A percentile compares a stretch with the other conserved stretches of the same genome.
Conservation (phyloP, 2,113 vertebrate genomes). For the Pachyramphus minor region DNA sequence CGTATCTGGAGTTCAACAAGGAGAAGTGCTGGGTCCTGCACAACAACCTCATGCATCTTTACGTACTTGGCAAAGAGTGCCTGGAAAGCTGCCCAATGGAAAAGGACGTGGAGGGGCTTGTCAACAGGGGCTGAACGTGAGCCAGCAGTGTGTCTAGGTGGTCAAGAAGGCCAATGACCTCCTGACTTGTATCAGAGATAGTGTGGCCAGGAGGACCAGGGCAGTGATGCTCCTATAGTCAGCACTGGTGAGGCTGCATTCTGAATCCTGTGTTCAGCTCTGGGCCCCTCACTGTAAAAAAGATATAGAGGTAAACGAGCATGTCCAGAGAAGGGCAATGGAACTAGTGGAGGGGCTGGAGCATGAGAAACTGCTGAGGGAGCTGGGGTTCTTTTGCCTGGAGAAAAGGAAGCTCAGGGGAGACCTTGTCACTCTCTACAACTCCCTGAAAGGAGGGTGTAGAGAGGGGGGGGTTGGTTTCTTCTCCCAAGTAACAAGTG, state of each 20-base stretch:
- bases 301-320: rapidly evolving
- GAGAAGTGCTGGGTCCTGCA: background rate
- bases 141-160: background rate
- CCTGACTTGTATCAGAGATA: background rate
- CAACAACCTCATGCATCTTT: no score
- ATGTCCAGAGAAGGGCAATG: rapidly evolving
- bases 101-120: background rate
- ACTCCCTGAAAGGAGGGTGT: background rate
- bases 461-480: background rate
- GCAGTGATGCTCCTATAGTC: rapidly evolving
- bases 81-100: background rate
- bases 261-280: rapidly evolving
- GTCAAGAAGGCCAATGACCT: background rate
- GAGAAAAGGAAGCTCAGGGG: background rate
- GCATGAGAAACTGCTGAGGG: rapidly evolving
- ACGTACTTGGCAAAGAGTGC: background rate
- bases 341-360: background rate
- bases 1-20: rapidly evolving
- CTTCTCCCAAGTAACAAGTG: background rate
- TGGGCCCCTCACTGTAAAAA: background rate
- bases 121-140: background rate
- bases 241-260: rapidly evolving
- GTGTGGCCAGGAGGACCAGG: no score
- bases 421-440: background rate
- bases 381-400: background rate